Conservation (phyloP, 2,888 invertebrate species). For the Erebia palarica region DNA sequence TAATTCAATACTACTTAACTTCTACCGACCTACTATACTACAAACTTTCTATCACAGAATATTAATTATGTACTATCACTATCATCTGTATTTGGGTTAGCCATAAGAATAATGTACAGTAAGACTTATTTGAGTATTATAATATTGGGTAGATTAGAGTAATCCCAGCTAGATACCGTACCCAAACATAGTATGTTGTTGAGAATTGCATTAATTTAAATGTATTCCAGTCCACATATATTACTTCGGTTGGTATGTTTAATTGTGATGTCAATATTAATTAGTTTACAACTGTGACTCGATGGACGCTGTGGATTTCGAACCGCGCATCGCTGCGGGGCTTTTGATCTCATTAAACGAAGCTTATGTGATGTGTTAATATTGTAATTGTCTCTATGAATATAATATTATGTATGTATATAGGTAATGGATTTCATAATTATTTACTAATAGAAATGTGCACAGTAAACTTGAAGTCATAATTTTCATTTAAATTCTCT, state of each 20-base stretch:
- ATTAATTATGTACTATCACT: no score
- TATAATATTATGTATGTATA: background rate
- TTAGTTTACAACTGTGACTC: slow-evolving; percentile 35
- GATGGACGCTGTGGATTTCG: slow-evolving; percentile 25
- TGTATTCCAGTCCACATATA: slow-evolving; percentile 6
- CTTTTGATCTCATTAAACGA: slow-evolving; percentile 34
- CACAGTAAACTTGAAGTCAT: no score
- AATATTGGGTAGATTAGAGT: no score
- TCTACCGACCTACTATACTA: no score
- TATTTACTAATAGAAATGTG: background rate
- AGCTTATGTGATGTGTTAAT: slow-evolving; percentile 24
- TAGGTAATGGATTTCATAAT: background rate
- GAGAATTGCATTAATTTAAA: slow-evolving; percentile 13
- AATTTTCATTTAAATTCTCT: no score
- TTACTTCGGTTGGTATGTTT: slow-evolving; percentile 9
- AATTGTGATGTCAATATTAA: slow-evolving; percentile 30
- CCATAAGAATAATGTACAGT: no score
- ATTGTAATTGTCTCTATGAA: slow-evolving; percentile 17
- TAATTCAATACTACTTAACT: no score
- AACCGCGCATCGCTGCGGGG: slow-evolving; percentile 24
- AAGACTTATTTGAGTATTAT: no score
- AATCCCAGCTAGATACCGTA: background rate
- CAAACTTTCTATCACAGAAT: no score
- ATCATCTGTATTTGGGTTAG: no score
- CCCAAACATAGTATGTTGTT: background rate